Evolutionary conservation across 1,140 invertebrate genomes (phyloP).

Genomic region (Diorhabda carinulata): DNA sequence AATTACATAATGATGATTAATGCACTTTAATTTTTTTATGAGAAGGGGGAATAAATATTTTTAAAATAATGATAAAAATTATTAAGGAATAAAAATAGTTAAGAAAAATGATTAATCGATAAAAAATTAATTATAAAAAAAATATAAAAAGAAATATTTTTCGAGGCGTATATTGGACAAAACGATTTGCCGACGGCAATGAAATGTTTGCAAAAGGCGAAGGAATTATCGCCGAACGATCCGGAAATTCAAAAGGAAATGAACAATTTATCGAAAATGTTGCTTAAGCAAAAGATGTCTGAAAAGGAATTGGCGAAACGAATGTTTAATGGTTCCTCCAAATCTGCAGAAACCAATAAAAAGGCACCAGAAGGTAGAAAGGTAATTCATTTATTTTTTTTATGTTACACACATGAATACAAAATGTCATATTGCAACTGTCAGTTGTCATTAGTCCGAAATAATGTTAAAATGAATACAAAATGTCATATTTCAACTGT

Average conservation of each 20-base stretch:
- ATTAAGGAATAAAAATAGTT: too few relatives aligned
- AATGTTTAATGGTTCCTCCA: constrained; percentile 35
- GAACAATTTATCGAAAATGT: constrained; percentile 23
- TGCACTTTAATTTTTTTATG: too few relatives aligned
- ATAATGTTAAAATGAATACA: too few relatives aligned
- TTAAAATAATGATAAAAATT: too few relatives aligned
- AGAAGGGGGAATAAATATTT: too few relatives aligned
- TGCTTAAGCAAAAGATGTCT: constrained; percentile 41
- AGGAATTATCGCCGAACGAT: constrained; percentile 36
- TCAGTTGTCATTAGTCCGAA: too few relatives aligned
- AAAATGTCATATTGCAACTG: too few relatives aligned
- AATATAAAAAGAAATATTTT: neutral
- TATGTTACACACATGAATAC: neutral
- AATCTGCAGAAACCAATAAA: neutral
- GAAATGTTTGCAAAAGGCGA: constrained; percentile 40
- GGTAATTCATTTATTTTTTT: neutral
- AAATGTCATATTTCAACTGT: too few relatives aligned
- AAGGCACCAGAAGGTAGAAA: neutral
- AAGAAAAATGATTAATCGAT: too few relatives aligned
- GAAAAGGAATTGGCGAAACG: constrained; percentile 41
- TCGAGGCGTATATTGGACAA: constrained; percentile 37
- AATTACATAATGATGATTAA: too few relatives aligned
- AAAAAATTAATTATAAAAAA: too few relatives aligned
- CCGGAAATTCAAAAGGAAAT: constrained; percentile 39
- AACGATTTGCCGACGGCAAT: constrained; percentile 37